Conservation (phyloP, 2,797 vertebrate genomes). For the Jordanella pulchra region DNA sequence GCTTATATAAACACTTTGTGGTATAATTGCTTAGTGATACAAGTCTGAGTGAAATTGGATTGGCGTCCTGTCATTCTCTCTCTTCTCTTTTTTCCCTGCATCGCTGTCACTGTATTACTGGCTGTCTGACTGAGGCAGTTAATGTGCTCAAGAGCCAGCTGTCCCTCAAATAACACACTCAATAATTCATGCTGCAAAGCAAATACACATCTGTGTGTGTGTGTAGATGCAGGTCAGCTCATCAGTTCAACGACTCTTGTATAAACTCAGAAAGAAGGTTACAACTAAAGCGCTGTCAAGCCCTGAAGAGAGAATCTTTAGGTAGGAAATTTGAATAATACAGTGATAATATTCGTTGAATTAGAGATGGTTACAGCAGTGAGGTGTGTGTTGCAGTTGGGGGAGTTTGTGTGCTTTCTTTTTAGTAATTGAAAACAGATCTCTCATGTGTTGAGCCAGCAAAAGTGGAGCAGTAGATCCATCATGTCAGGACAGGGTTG, state of each 20-base stretch:
- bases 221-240: conserved; percentile 31
- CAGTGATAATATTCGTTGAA: conserved; percentile 5
- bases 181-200: conserved; percentile 72
- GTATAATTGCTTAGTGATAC: conserved; percentile 25
- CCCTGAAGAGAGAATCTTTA: conserved; percentile 21
- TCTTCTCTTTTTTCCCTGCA: conserved; percentile 24
- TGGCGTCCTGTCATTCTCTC: conserved; percentile 31
- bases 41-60: conserved; percentile 57
- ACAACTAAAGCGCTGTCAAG: conserved; percentile 44
- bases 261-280: conserved; percentile 36
- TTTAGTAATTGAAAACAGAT: conserved; percentile 73
- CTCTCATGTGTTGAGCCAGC: conserved; percentile 71
- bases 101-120: conserved; percentile 39
- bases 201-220: conserved; percentile 5
- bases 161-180: conserved; percentile 80
- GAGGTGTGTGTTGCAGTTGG: conserved; percentile 9
- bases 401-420: conserved; percentile 37
- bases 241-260: conserved; percentile 35
- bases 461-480: conserved; percentile 67
- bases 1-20: conserved; percentile 43
- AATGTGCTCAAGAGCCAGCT: conserved; percentile 70
- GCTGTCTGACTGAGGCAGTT: conserved; percentile 58
- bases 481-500: conserved; percentile 62
- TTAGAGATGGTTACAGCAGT: conserved; percentile 8
- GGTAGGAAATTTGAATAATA: conserved; percentile 27